Evolutionary conservation across 2,888 invertebrate genomes (phyloP).

Genomic region (Yponomeuta plumbellus): DNA sequence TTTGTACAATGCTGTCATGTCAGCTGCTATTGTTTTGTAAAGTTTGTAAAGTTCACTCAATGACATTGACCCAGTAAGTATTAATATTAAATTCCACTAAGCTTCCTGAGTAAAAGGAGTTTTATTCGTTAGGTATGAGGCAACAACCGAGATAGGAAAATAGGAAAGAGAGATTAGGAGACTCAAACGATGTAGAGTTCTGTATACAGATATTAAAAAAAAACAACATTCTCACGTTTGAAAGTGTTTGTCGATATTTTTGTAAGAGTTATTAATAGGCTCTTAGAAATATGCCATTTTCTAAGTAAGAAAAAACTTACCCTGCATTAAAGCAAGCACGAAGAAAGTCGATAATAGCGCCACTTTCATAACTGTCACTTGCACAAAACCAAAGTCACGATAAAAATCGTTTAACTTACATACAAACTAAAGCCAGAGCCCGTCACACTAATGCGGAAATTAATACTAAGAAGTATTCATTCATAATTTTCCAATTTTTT

Average conservation of each 20-base stretch:
- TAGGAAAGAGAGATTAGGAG: too few relatives aligned
- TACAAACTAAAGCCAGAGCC: neutral
- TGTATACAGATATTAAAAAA: too few relatives aligned
- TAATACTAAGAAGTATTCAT: neutral
- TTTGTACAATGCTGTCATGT: neutral
- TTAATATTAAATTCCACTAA: too few relatives aligned
- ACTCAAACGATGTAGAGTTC: too few relatives aligned
- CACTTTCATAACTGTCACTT: constrained; percentile 33
- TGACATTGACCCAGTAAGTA: too few relatives aligned
- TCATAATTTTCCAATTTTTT: neutral
- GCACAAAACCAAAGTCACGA: constrained; percentile 2
- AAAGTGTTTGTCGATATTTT: too few relatives aligned
- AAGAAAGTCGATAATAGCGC: constrained; percentile 32
- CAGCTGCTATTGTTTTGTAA: neutral
- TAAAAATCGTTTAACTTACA: neutral
- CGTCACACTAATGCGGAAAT: neutral
- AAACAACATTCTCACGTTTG: too few relatives aligned
- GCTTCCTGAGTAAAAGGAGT: too few relatives aligned
- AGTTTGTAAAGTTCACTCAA: neutral
- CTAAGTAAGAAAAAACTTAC: constrained; percentile 34
- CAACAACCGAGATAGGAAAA: too few relatives aligned
- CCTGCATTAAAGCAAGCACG: constrained; percentile 51
- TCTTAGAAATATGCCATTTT: too few relatives aligned
- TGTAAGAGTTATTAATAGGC: too few relatives aligned
- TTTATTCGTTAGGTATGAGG: too few relatives aligned